phyloP scores from a whole-genome alignment of 2,888 invertebrate species.

The Idaea aversata region DNA sequence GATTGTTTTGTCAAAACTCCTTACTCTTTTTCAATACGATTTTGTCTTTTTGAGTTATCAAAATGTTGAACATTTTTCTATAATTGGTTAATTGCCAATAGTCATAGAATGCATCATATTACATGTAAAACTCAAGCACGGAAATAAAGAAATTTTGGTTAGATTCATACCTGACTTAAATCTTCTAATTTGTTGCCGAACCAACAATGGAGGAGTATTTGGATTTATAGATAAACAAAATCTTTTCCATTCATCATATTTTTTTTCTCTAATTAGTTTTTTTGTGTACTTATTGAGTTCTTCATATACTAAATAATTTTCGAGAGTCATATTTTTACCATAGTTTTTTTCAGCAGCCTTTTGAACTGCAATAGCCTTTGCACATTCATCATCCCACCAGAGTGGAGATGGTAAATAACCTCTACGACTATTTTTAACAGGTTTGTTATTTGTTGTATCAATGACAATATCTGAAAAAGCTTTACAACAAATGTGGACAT shows the following conservation, averaged over 20 bases:
- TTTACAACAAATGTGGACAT: neutral
- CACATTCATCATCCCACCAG: neutral
- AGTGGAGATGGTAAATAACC: neutral
- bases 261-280: neutral
- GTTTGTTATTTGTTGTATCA: neutral
- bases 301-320: neutral
- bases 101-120: too few species aligned
- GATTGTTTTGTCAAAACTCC: too few species aligned
- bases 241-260: too few species aligned
- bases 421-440: neutral
- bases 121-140: too few species aligned
- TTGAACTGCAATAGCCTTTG: neutral
- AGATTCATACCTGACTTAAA: neutral
- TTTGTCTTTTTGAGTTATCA: too few species aligned
- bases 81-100: too few species aligned
- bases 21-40: too few species aligned
- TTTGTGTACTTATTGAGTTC: neutral
- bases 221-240: too few species aligned
- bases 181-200: too few species aligned
- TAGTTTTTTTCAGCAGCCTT: neutral
- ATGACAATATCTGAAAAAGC: neutral
- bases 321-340: neutral
- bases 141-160: too few species aligned
- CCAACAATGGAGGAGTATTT: too few species aligned
- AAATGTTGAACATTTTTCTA: too few species aligned